Evolutionary conservation across 2,113 vertebrate species (phyloP).

Genomic region (Penelope pileata): DNA sequence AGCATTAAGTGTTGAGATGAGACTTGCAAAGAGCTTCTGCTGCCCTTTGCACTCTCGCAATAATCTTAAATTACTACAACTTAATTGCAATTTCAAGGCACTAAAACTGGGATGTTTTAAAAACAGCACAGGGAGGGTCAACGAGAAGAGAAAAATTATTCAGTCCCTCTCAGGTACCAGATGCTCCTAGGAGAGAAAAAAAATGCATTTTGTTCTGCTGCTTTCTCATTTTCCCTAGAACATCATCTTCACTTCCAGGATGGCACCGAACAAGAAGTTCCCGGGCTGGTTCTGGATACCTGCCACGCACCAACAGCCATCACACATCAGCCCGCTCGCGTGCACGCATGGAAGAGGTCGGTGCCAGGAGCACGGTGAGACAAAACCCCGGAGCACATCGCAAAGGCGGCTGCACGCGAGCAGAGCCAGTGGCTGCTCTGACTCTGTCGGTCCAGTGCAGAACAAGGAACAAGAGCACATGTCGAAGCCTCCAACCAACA

Average conservation of each 20-base stretch:
- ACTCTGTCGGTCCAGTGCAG: background rate
- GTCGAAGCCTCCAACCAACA: slow-evolving; percentile 33
- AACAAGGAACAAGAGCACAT: slow-evolving; percentile 28
- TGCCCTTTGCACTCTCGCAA: slow-evolving; percentile 68
- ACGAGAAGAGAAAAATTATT: slow-evolving; percentile 30
- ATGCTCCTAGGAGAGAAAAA: background rate
- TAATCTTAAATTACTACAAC: slow-evolving; percentile 77
- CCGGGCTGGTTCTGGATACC: slow-evolving; percentile 25
- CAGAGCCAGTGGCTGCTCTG: slow-evolving; percentile 31
- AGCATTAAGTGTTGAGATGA: slow-evolving; percentile 72
- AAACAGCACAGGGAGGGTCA: slow-evolving; percentile 29
- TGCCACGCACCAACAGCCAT: slow-evolving; percentile 60
- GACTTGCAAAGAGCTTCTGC: slow-evolving; percentile 73
- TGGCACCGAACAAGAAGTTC: slow-evolving; percentile 20
- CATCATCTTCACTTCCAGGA: slow-evolving; percentile 7
- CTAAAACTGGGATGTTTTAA: slow-evolving; percentile 57
- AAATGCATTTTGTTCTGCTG: background rate
- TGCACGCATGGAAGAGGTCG: slow-evolving; percentile 29
- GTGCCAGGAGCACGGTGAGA: slow-evolving; percentile 38
- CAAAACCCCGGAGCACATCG: slow-evolving; percentile 51
- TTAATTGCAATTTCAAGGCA: slow-evolving; percentile 75
- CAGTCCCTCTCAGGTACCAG: slow-evolving; percentile 53
- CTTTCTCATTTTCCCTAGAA: slow-evolving; percentile 8
- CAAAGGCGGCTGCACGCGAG: slow-evolving; percentile 32
- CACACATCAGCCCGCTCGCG: slow-evolving; percentile 51